Evolutionary conservation across 2,113 vertebrate genomes (phyloP).

Genomic region (Cyanoderma ruficeps): DNA sequence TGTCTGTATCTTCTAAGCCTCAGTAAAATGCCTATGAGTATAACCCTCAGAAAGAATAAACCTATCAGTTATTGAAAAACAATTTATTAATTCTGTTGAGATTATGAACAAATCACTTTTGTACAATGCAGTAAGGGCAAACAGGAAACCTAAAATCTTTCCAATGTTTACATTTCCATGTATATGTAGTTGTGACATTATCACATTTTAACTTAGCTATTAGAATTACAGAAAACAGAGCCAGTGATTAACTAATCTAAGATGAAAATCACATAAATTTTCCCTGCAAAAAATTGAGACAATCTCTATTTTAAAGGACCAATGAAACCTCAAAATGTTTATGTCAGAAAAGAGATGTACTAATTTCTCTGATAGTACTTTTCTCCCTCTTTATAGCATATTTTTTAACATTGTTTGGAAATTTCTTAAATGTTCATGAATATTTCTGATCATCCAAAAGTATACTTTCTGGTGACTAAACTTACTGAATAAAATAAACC

Average conservation of each 20-base stretch:
- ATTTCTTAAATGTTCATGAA: background rate
- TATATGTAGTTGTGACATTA: background rate
- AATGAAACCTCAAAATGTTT: background rate
- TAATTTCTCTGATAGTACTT: background rate
- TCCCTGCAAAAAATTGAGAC: background rate
- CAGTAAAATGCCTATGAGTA: background rate
- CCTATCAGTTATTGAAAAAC: background rate
- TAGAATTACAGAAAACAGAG: background rate
- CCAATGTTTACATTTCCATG: background rate
- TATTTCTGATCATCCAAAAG: background rate
- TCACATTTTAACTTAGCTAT: background rate
- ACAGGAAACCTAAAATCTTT: background rate
- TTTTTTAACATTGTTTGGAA: background rate
- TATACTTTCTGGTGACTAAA: background rate
- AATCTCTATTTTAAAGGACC: background rate
- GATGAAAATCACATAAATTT: background rate
- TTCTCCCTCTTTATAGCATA: background rate
- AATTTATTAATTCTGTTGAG: background rate
- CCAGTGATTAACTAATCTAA: background rate
- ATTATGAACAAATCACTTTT: background rate
- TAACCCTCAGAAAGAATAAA: background rate
- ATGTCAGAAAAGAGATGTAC: background rate
- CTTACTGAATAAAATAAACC: background rate
- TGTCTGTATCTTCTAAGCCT: background rate
- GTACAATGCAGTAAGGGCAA: background rate